phyloP scores from a whole-genome alignment of 1,140 invertebrate species.

The Achatina immaculata region DNA sequence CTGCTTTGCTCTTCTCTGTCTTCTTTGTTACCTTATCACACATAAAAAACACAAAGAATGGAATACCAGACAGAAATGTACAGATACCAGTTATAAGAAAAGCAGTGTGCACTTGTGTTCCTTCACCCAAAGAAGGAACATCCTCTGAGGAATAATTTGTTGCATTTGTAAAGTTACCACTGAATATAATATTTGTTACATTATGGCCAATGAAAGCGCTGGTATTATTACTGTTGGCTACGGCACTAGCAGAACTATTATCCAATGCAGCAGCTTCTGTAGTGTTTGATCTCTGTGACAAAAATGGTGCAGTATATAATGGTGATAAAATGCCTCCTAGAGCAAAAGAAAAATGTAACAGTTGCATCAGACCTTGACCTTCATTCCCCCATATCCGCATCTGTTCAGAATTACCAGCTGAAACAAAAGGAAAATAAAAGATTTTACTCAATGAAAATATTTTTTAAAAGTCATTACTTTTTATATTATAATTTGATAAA shows the following conservation, averaged over 20 bases:
- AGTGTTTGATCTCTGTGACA: constrained; percentile 35
- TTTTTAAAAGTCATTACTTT: not conserved
- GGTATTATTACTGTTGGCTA: not conserved
- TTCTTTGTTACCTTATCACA: constrained; percentile 6
- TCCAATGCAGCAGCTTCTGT: not conserved
- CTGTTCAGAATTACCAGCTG: constrained; percentile 72
- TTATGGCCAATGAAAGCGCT: not conserved
- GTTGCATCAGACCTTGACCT: constrained; percentile 53
- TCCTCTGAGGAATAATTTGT: too few species aligned
- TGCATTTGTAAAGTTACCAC: not conserved
- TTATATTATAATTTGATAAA: too few species aligned
- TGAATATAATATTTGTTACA: not conserved
- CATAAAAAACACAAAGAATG: constrained; percentile 24
- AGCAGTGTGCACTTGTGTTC: constrained; percentile 36
- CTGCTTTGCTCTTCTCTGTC: not conserved
- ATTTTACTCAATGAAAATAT: not conserved
- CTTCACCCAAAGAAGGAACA: not conserved
- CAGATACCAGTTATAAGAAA: constrained; percentile 36
- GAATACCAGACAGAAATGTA: constrained; percentile 24
- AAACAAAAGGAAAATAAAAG: constrained; percentile 24
- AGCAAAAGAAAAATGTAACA: constrained; percentile 52
- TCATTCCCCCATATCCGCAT: constrained; percentile 71
- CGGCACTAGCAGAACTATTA: not conserved
- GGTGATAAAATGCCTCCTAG: constrained; percentile 54
- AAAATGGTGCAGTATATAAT: constrained; percentile 51